Percentiles rank a stretch among this genome's conserved stretches.
Evolutionary conservation across 2,797 vertebrate species (phyloP).

Genomic region (Cyprinella venusta): DNA sequence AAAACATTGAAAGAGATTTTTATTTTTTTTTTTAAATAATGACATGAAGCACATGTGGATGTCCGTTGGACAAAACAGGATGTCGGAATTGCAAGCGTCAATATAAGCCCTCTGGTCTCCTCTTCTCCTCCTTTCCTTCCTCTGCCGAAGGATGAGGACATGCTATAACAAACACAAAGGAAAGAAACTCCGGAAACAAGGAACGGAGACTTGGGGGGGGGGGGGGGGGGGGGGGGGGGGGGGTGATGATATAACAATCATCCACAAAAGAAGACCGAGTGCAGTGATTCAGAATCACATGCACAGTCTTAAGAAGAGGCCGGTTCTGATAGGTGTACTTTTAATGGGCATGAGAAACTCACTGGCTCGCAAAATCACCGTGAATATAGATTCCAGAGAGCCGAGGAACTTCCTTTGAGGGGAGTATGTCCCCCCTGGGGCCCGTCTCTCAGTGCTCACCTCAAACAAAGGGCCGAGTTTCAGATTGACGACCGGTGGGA

Average conservation of each 20-base stretch:
- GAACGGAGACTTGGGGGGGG: constrained; percentile 28
- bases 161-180: constrained; percentile 54
- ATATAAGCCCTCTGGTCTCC: constrained; percentile 57
- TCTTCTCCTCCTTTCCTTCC: constrained; percentile 76
- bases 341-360: constrained; percentile 58
- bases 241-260: constrained; percentile 57
- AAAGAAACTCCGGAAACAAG: constrained; percentile 60
- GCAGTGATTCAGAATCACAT: constrained; percentile 29
- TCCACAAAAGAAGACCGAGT: constrained; percentile 23
- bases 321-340: constrained; percentile 45
- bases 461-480: constrained; percentile 51
- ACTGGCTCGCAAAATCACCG: constrained; percentile 51
- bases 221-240: constrained; percentile 57
- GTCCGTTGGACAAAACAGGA: constrained; percentile 71
- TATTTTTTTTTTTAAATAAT: constrained; percentile 3
- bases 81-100: constrained; percentile 59
- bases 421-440: constrained; percentile 59
- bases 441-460: constrained; percentile 68
- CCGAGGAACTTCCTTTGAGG: constrained; percentile 45
- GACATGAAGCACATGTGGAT: constrained; percentile 62
- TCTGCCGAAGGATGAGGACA: constrained; percentile 66
- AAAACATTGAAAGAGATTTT: constrained; percentile 17
- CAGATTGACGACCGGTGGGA: constrained; percentile 63
- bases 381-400: constrained; percentile 50
- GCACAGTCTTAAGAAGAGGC: constrained; percentile 12